These are phyloP conservation scores for Elanus axillaris DNA, from an alignment of 2,113 vertebrate species.

Conservation along the genomic window DNA sequence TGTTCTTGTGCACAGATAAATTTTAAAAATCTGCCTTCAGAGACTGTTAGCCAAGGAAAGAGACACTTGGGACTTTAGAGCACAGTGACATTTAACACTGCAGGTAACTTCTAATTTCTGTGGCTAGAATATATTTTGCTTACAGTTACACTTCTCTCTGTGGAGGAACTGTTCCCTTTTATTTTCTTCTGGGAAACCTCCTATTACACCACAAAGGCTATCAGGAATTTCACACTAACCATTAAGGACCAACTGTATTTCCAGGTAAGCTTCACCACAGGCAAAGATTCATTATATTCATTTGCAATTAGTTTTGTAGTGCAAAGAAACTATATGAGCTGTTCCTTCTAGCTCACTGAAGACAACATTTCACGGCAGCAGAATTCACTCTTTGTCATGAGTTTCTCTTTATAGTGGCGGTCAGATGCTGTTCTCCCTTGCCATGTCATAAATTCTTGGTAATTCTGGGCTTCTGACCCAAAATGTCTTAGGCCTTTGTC, in stretches of 20 bases:
- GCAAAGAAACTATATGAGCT: background rate
- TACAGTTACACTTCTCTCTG: background rate
- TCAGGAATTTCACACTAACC: background rate
- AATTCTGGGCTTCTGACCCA: background rate
- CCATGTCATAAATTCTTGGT: background rate
- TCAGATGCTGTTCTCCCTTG: background rate
- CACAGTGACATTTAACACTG: background rate
- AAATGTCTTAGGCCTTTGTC: background rate
- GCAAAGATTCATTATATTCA: background rate
- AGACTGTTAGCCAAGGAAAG: background rate
- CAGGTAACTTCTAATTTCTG: background rate
- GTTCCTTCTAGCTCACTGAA: background rate
- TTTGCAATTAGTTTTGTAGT: background rate
- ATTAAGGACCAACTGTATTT: background rate
- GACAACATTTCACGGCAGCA: background rate
- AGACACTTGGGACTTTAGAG: background rate
- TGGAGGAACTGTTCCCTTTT: background rate
- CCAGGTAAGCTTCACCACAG: background rate
- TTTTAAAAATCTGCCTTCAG: background rate
- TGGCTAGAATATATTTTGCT: background rate
- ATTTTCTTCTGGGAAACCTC: background rate
- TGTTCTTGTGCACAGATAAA: background rate
- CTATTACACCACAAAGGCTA: background rate
- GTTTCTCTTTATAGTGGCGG: background rate
- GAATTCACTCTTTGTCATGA: background rate